These are phyloP conservation scores for Casuarius casuarius DNA, from an alignment of 2,113 vertebrate genomes.

Conservation along the genomic window DNA sequence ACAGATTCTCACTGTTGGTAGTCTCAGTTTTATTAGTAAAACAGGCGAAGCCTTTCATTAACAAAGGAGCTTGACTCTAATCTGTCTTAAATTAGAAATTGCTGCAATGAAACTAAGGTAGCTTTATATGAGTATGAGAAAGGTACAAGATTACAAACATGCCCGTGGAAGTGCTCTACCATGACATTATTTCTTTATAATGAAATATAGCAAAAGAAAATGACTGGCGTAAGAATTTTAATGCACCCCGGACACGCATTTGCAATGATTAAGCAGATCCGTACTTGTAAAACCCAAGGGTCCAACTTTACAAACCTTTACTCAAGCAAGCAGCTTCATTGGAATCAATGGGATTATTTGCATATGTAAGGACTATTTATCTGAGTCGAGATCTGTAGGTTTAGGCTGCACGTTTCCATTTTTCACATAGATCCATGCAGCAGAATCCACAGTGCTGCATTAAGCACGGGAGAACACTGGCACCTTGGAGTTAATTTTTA, in stretches of 20 bases:
- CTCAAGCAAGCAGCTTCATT: constrained; percentile 5
- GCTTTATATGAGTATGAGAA: neutral
- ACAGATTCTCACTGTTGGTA: neutral
- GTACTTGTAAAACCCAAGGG: constrained; percentile 55
- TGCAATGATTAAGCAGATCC: constrained; percentile 43
- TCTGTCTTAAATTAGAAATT: neutral
- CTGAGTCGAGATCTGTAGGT: neutral
- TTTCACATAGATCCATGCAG: neutral
- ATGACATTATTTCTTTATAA: constrained; percentile 15
- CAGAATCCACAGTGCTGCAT: neutral
- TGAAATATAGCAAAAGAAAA: constrained; percentile 48
- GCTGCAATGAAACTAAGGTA: neutral
- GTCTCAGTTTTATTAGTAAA: neutral
- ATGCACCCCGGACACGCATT: constrained; percentile 54
- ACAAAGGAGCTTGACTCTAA: neutral
- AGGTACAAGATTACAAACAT: neutral
- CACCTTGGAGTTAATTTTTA: constrained; percentile 32
- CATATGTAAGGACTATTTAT: constrained; percentile 39
- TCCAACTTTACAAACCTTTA: constrained; percentile 56
- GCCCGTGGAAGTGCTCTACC: neutral
- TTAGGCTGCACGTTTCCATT: constrained; percentile 18
- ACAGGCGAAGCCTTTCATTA: neutral
- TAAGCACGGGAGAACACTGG: neutral
- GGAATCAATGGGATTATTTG: constrained; percentile 56
- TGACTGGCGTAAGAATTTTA: constrained; percentile 41